A percentile compares a stretch with the other conserved stretches of the same genome.
Conservation (phyloP, 2,113 vertebrate genomes). For the Neolamprologus modestus region DNA sequence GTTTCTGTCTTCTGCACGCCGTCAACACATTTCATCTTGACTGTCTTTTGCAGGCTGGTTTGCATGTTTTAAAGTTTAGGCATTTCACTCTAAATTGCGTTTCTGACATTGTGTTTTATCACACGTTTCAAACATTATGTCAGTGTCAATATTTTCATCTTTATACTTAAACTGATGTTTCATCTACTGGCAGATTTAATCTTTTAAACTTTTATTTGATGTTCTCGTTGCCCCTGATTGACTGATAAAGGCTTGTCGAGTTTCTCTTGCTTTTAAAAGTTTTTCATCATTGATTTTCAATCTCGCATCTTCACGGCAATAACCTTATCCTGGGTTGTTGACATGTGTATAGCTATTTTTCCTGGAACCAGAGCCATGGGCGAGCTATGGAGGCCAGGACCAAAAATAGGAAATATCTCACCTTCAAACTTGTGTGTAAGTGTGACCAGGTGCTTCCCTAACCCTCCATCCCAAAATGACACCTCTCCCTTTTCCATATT, state of each 20-base stretch:
- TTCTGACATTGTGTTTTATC: not conserved
- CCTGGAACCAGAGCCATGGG: slow-evolving; percentile 50
- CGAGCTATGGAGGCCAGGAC: slow-evolving; percentile 64
- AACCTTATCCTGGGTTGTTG: not conserved
- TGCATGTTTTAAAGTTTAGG: not conserved
- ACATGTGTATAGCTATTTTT: slow-evolving; percentile 59
- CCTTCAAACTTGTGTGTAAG: slow-evolving; percentile 63
- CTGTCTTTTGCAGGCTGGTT: not conserved
- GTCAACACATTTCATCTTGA: not conserved
- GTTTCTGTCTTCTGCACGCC: not conserved
- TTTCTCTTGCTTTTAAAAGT: not conserved
- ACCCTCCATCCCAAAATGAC: slow-evolving; percentile 62
- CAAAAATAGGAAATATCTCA: slow-evolving; percentile 71
- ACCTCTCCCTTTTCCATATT: slow-evolving; percentile 63
- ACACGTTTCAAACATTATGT: not conserved
- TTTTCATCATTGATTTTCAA: not conserved
- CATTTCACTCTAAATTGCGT: not conserved
- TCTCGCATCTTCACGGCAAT: not conserved
- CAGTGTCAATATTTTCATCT: not conserved
- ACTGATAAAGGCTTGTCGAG: not conserved
- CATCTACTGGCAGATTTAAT: not conserved
- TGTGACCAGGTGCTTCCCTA: slow-evolving; percentile 50
- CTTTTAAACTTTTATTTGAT: not conserved
- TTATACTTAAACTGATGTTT: not conserved
- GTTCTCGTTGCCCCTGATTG: not conserved